A percentile compares a stretch with the other conserved stretches of the same genome.
These are phyloP conservation scores for Zelostemma sp. DNA, from an alignment of 1,140 invertebrate genomes.

Conservation along the genomic window DNA sequence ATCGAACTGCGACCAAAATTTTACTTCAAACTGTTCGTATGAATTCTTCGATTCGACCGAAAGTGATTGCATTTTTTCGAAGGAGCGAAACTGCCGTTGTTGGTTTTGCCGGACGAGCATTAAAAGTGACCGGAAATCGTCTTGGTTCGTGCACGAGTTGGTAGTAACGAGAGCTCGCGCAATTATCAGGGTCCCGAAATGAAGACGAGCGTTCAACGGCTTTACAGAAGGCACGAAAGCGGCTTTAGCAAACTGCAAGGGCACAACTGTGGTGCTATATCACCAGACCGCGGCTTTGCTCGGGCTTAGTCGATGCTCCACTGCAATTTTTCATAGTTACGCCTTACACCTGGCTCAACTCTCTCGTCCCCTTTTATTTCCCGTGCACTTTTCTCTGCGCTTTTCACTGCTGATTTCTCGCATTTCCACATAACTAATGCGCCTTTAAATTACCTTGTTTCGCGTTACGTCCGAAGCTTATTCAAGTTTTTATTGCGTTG, in stretches of 20 bases:
- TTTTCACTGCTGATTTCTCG: slow-evolving; percentile 11
- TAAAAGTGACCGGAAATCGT: slow-evolving; percentile 22
- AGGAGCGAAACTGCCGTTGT: neutral
- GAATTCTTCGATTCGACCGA: neutral
- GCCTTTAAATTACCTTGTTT: too few species aligned
- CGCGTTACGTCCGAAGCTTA: too few species aligned
- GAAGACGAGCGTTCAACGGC: slow-evolving; percentile 27
- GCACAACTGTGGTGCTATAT: slow-evolving; percentile 24
- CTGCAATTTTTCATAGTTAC: slow-evolving; percentile 32
- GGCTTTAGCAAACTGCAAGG: slow-evolving; percentile 27
- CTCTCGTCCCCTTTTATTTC: slow-evolving; percentile 11
- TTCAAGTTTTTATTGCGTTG: too few species aligned
- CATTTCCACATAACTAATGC: too few species aligned
- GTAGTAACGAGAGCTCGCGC: slow-evolving; percentile 14
- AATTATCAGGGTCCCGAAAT: slow-evolving; percentile 27
- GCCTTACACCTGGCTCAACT: slow-evolving; percentile 19
- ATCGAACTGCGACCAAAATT: slow-evolving; percentile 16
- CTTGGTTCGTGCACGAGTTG: slow-evolving; percentile 13
- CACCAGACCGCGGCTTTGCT: slow-evolving; percentile 18
- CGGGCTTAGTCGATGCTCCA: slow-evolving; percentile 15
- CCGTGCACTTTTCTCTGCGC: slow-evolving; percentile 1
- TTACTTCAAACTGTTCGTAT: neutral
- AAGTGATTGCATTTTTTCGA: neutral
- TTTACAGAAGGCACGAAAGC: slow-evolving; percentile 19
- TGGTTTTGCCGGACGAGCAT: neutral